Evolutionary conservation across 2,113 vertebrate genomes (phyloP), one percentile per base, ranked within the genome.

Genomic region (Balaeniceps rex): DNA sequence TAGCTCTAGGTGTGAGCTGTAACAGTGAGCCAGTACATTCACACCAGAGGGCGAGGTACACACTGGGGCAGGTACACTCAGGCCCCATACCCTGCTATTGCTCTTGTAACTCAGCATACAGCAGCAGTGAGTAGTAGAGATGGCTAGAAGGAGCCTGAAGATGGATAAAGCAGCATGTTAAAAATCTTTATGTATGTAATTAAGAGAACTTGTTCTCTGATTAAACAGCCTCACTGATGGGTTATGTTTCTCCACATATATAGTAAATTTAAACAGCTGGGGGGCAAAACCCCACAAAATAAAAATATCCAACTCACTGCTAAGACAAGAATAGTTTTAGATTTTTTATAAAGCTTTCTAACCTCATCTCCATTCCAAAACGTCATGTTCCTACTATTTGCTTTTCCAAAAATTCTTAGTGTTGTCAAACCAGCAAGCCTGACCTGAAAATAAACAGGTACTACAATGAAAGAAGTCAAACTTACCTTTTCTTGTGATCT

Each of bases 41-140:
- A 40, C 19, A 17, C 12, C 12, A 14, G 24, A n/a, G 33, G 15
- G 46, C 0, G 0, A 81, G 49, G 63, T 28, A 36, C 63, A 22
- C 60, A 26, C 4, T 1, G 6, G 46, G n/a, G 6, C 28, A 87
- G 34, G 13, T 3, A 63, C n/a, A 42, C 1, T 10, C n/a, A 36
- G 36, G 12, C 10, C 38, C 33, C 34, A 12, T 5, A 14, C 61
- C 21, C 57, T 24, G 57, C 4, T 1, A 26, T 16, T 24, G 36
- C 36, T 72, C 54, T 33, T 2, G 0, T 2, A 42, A 16, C 19
- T 15, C 70, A 36, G 51, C 0, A 0, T 5, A 19, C 34, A 46
- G 64, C 34, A 51, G 65, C 76, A 23, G 12, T 2, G 2, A 26
- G 42, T 1, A 64, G 60, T 6, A 60, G 38, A n/a, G 34, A 5